Evolutionary conservation across 2,888 invertebrate species (phyloP).

Genomic region (Euzetes globulus): DNA sequence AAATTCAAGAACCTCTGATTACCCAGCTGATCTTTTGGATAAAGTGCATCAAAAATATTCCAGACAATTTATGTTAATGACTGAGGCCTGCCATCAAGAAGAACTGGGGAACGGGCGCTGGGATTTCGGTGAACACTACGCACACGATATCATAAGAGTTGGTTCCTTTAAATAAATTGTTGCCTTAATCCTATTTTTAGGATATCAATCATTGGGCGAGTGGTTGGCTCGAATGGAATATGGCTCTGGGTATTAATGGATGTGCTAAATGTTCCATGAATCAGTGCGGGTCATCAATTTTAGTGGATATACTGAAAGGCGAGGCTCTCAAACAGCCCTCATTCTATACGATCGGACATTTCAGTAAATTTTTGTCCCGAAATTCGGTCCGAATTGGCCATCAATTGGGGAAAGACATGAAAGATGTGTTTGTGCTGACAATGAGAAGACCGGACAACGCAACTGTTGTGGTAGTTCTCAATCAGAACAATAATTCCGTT

Average conservation of each 20-base stretch:
- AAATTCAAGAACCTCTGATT: constrained; percentile 47
- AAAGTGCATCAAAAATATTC: constrained; percentile 48
- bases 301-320: constrained; percentile 55
- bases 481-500: constrained; percentile 31
- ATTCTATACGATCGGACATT: constrained; percentile 74
- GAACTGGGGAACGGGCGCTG: constrained; percentile 60
- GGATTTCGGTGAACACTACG: constrained; percentile 61
- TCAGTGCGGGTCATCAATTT: constrained; percentile 69
- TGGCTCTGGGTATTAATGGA: constrained; percentile 51
- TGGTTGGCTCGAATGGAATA: constrained; percentile 88
- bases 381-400: constrained; percentile 33
- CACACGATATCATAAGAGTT: constrained; percentile 57
- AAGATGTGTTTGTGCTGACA: constrained; percentile 24
- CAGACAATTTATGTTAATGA: constrained; percentile 63
- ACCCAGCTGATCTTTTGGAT: not conserved
- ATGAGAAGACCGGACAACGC: constrained; percentile 36
- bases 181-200: constrained; percentile 49
- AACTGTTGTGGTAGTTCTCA: constrained; percentile 37
- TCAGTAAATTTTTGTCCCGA: constrained; percentile 46
- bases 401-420: constrained; percentile 6
- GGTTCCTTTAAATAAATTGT: constrained; percentile 51
- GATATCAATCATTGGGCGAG: constrained; percentile 65
- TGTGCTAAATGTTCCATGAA: constrained; percentile 65
- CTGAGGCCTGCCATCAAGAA: constrained; percentile 73
- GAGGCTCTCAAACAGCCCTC: constrained; percentile 84